A percentile compares a stretch with the other conserved stretches of the same genome.
These are phyloP conservation scores for Orchesella cincta DNA, from an alignment of 1,140 invertebrate species.

Conservation along the genomic window DNA sequence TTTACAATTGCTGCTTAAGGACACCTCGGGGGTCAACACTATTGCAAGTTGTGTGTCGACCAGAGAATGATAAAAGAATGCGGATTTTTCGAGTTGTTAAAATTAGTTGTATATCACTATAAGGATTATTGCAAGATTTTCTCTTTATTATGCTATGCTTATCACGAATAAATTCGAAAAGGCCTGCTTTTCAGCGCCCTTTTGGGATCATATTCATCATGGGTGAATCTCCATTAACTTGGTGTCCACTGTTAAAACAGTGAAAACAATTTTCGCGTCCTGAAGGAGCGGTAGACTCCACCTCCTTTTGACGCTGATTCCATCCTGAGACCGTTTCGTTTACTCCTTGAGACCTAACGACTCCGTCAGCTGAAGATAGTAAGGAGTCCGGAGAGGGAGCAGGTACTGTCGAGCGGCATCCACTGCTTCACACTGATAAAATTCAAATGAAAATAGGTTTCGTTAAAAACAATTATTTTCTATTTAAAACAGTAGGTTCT, in stretches of 20 bases:
- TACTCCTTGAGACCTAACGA: constrained; percentile 54
- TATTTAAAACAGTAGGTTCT: neutral
- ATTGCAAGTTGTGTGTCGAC: neutral
- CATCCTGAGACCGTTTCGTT: constrained; percentile 55
- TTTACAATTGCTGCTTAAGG: neutral
- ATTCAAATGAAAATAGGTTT: neutral
- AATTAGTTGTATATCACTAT: constrained; percentile 1
- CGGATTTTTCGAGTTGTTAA: too few relatives aligned
- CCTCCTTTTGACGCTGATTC: constrained; percentile 49
- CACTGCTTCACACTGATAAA: constrained; percentile 61
- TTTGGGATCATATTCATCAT: too few relatives aligned
- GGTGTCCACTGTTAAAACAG: too few relatives aligned
- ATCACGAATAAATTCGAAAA: constrained; percentile 13
- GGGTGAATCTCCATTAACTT: too few relatives aligned
- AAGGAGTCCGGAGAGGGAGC: constrained; percentile 61
- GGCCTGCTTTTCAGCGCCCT: constrained; percentile 4
- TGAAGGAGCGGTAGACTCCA: too few relatives aligned
- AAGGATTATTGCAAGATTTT: neutral
- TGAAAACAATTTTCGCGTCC: too few relatives aligned
- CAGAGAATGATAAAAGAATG: neutral
- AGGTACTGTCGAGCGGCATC: constrained; percentile 59
- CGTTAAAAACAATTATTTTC: constrained; percentile 8
- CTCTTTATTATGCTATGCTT: neutral
- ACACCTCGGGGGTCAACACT: neutral
- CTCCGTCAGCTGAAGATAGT: constrained; percentile 61